Evolutionary conservation across 2,113 vertebrate genomes (phyloP).

Genomic region (Aegithalos caudatus): DNA sequence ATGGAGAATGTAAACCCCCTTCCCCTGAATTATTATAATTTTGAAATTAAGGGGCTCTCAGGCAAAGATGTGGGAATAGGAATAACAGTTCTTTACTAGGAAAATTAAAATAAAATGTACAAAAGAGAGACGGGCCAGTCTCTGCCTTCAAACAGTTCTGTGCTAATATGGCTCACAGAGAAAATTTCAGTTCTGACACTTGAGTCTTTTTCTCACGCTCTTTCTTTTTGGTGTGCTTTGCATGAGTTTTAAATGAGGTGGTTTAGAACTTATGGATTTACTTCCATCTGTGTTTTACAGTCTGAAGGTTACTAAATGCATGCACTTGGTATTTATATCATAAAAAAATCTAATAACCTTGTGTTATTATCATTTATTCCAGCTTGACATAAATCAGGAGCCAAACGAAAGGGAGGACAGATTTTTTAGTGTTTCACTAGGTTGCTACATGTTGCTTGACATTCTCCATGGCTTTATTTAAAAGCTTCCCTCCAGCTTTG

Average conservation of each 20-base stretch:
- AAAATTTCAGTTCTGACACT: background rate
- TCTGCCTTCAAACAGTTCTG: background rate
- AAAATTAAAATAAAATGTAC: too few species aligned
- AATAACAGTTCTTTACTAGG: too few species aligned
- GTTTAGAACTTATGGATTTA: background rate
- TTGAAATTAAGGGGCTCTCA: too few species aligned
- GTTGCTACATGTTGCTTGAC: constrained; percentile 29
- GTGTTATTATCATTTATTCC: constrained; percentile 46
- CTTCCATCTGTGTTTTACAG: constrained; percentile 35
- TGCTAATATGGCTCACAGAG: background rate
- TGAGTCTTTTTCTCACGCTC: background rate
- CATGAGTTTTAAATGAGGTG: background rate
- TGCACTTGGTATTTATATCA: constrained; percentile 2
- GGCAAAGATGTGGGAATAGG: too few species aligned
- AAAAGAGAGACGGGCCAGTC: too few species aligned
- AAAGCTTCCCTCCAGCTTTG: constrained; percentile 52
- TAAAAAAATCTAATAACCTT: constrained; percentile 15
- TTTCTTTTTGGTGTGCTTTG: background rate
- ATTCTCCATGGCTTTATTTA: constrained; percentile 65
- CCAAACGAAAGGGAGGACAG: constrained; percentile 44
- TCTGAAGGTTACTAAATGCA: constrained; percentile 25
- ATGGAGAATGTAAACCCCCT: too few species aligned
- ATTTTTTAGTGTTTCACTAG: constrained; percentile 53
- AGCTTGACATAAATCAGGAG: constrained; percentile 49
- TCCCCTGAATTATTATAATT: too few species aligned